Base-by-base conservation (phyloP, 2,888 invertebrate species). In the Eudasyphora cyanicolor region DNA sequence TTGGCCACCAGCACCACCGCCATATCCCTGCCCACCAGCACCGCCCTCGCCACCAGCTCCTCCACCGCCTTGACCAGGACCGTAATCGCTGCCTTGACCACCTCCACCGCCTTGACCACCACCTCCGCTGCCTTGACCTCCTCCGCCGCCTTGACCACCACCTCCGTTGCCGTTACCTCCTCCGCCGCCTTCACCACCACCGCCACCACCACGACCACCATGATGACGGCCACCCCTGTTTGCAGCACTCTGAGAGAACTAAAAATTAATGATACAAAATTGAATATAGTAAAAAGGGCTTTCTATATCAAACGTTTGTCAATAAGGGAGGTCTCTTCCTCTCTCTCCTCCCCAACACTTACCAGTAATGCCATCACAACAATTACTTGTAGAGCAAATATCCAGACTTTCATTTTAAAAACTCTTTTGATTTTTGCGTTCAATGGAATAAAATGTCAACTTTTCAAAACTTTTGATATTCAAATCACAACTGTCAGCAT, bases 371-470 rank as follows among this genome's bases (percentile, higher is more conserved):
- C 19, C 71, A 82, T 60, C 29, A 76, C 76, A 32, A 69, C 73
- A 74, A 57, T 73, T 38, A 76, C 82, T 67, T 73, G 57, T 51
- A 82, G 38, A 62, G 79, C 67, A 73, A 73, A 29, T 74, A 51
- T 76, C 76, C 79, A 73, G 60, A 79, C 67, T 82, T 82, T 76
- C 82, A 82, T 82, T 38, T 27, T n/a, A 38, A 75, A 57, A 42
- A 24, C 45, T 60, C n/a, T n/a, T n/a, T n/a, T n/a, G n/a, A n/a
- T n/a, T n/a, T n/a, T n/a, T n/a, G n/a, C n/a, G n/a, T 73, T 62
- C 3, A 38, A 17, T n/a, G n/a, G n/a, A n/a, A n/a, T n/a, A n/a
- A n/a, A n/a, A n/a, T n/a, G n/a, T n/a, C n/a, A n/a, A n/a, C n/a
- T n/a, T n/a, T n/a, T n/a, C n/a, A n/a, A n/a, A 73, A 73, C 29